Base-by-base conservation (phyloP, 1,140 invertebrate species). In the Euwallacea similis region DNA sequence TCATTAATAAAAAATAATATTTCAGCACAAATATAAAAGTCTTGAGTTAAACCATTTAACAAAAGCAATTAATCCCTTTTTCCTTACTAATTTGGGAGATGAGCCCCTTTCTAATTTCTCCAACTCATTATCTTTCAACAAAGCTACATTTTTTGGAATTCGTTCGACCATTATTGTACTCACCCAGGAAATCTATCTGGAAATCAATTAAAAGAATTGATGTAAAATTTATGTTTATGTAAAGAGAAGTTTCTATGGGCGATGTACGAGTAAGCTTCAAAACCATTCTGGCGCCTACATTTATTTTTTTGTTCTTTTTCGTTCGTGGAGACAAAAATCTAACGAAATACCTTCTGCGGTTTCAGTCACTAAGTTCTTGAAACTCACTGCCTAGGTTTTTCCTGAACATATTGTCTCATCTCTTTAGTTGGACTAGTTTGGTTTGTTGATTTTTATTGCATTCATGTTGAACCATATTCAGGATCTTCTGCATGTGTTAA, bases 241-340 rank as follows among this genome's bases (percentile, higher is more conserved):
- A 44, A 44, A 68, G 8, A 60, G 13, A n/a, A 44, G 60, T 15
- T 46, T 41, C 74, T 60, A 43, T 60, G 56, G 46, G 72, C 16
- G 68, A 60, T 11, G 68, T 71, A 46, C 73, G 68, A 7, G 72
- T 46, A 6, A 74, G 54, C 71, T 75, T 75, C 15, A 73, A 13
- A 9, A 73, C 66, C 50, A 66, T 58, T 63, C 69, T 15, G 16
- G 50, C 61, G 15, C 61, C 44, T 10, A 64, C 47, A 65, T 71
- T 13, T n/a, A 71, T 16, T 58, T 71, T 64, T 47, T 43, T 33
- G 21, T 33, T 33, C 21, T 4, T 33, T 33, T 33, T 33, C 21
- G 21, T 33, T 33, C 21, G 4, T 4, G 4, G 21, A 33, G 21
- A 33, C 21, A 33, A 33, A 33, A 33, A 33, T 33, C 21, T 2